These are phyloP conservation scores for Orycteropus afer DNA, from an alignment of 2,113 vertebrate genomes.

Conservation along the genomic window DNA sequence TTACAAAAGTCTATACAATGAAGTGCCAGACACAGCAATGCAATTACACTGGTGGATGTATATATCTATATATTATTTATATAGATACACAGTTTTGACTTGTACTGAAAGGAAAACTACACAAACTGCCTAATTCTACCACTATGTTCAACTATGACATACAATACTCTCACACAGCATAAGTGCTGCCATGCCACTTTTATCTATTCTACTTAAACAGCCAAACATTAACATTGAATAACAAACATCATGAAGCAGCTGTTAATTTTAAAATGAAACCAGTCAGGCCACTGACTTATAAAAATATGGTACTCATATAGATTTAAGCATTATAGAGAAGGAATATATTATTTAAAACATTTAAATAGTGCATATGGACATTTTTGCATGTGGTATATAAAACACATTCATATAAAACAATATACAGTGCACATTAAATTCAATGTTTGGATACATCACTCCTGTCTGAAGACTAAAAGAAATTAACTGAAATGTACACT, in stretches of 20 bases:
- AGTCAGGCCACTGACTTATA: slow-evolving; percentile 89
- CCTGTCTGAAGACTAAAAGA: slow-evolving; percentile 83
- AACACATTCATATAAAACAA: slow-evolving; percentile 91
- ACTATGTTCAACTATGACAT: slow-evolving; percentile 94
- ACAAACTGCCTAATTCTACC: slow-evolving; percentile 87
- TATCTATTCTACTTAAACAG: slow-evolving; percentile 89
- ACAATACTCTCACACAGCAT: slow-evolving; percentile 87
- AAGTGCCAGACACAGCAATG: slow-evolving; percentile 87
- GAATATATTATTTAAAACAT: slow-evolving; percentile 94
- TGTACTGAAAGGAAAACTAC: slow-evolving; percentile 87
- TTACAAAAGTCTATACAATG: slow-evolving; percentile 91
- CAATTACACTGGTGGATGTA: slow-evolving; percentile 85
- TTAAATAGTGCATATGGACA: slow-evolving; percentile 90
- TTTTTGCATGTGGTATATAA: slow-evolving; percentile 90
- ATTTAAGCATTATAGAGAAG: slow-evolving; percentile 92
- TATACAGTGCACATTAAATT: slow-evolving; percentile 89
- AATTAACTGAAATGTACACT: slow-evolving; percentile 86
- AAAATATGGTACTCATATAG: slow-evolving; percentile 92
- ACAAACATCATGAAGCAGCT: slow-evolving; percentile 87
- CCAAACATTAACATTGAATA: slow-evolving; percentile 90
- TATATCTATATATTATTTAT: slow-evolving; percentile 85
- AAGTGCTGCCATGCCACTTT: slow-evolving; percentile 92
- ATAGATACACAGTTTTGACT: slow-evolving; percentile 86
- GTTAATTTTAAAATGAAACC: slow-evolving; percentile 88
- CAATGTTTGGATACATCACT: slow-evolving; percentile 87